Evolutionary conservation across 1,140 invertebrate genomes (phyloP).

Genomic region (Ptiloglossa arizonensis): DNA sequence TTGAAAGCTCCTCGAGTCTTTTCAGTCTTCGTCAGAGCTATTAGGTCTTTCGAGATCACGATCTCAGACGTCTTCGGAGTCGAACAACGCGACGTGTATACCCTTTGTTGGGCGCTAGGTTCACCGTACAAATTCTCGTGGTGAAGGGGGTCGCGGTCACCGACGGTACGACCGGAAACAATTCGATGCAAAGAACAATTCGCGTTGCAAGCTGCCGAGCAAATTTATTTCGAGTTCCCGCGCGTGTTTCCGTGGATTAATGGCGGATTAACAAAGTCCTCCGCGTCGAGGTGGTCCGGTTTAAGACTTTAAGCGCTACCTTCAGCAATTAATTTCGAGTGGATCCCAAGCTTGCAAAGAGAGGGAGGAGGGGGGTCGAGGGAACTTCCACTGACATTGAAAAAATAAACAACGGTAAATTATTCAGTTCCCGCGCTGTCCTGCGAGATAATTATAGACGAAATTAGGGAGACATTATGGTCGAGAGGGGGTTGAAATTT

Average conservation of each 20-base stretch:
- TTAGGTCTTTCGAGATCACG: not conserved
- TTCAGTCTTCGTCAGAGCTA: not conserved
- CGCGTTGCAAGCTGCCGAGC: not conserved
- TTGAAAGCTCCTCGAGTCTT: not conserved
- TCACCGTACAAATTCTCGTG: not conserved
- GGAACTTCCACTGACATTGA: constrained; percentile 23
- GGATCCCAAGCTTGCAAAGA: constrained; percentile 5
- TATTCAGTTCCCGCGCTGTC: not conserved
- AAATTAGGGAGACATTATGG: constrained; percentile 13
- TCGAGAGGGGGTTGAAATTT: not conserved
- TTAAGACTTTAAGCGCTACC: constrained; percentile 44
- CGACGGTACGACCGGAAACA: not conserved
- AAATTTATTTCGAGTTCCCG: constrained; percentile 27
- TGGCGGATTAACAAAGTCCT: constrained; percentile 38
- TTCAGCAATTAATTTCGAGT: constrained; percentile 47
- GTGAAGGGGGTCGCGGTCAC: not conserved
- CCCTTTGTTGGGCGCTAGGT: too few relatives aligned
- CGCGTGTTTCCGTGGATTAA: constrained; percentile 26
- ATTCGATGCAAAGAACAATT: not conserved
- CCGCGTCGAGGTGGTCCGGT: not conserved
- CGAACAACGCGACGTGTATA: not conserved
- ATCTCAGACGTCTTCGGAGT: not conserved
- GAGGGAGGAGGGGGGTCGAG: not conserved
- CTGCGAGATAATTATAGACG: constrained; percentile 2
- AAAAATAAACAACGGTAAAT: constrained; percentile 39